These are phyloP conservation scores for Hyperoodon ampullatus DNA, from an alignment of 2,113 vertebrate genomes.

Conservation along the genomic window DNA sequence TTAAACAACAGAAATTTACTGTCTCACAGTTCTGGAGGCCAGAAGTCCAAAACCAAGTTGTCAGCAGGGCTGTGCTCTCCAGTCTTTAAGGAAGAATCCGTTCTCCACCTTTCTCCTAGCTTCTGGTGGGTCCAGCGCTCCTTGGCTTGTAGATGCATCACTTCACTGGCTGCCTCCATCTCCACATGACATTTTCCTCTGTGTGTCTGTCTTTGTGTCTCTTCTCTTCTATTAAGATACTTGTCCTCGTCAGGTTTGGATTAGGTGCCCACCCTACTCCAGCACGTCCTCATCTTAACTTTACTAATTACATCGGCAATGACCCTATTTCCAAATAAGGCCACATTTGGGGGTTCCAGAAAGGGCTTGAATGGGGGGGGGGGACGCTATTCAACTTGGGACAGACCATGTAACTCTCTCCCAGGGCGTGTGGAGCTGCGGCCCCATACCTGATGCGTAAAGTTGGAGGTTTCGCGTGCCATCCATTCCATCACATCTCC, in stretches of 20 bases:
- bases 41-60: not conserved
- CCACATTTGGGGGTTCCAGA: not conserved
- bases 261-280: not conserved
- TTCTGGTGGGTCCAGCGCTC: fast-evolving
- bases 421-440: not conserved
- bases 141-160: not conserved
- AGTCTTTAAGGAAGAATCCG: not conserved
- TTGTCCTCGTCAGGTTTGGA: not conserved
- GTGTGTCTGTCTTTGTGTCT: not conserved
- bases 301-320: not conserved
- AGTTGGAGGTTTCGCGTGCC: fast-evolving
- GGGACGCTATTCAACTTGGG: not conserved
- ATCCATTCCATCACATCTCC: fast-evolving
- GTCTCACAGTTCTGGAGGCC: not conserved
- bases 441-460: not conserved
- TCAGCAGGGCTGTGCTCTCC: fast-evolving
- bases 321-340: not conserved
- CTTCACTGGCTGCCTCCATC: too few species aligned
- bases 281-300: not conserved
- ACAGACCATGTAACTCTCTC: too few species aligned
- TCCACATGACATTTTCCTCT: fast-evolving
- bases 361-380: not conserved
- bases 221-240: not conserved
- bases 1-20: not conserved
- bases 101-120: not conserved